Conservation (phyloP, 1,140 invertebrate species). For the Hylaeus volcanicus region DNA sequence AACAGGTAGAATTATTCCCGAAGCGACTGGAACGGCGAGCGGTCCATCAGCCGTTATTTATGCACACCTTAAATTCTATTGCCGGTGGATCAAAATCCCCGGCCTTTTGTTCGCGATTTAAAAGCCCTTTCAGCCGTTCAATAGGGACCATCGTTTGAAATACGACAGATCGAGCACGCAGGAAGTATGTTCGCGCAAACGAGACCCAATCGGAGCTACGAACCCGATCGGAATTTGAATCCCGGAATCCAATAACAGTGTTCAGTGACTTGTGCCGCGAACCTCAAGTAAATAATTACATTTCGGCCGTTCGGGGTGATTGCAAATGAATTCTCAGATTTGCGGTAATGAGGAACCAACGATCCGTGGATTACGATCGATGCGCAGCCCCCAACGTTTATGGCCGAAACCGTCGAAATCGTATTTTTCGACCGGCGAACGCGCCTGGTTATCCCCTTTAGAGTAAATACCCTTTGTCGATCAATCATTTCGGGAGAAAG, state of each 20-base stretch:
- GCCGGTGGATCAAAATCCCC: constrained; percentile 39
- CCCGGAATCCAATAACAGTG: constrained; percentile 49
- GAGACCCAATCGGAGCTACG: constrained; percentile 19
- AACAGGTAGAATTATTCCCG: constrained; percentile 48
- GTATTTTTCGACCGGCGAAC: background rate
- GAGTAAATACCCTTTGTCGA: background rate
- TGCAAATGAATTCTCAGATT: constrained; percentile 24
- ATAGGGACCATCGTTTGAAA: constrained; percentile 55
- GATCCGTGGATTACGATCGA: background rate
- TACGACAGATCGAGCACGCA: constrained; percentile 64
- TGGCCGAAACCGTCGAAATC: background rate
- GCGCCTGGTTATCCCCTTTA: background rate
- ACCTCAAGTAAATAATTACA: background rate
- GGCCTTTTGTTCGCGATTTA: constrained; percentile 63
- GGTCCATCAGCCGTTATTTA: constrained; percentile 58
- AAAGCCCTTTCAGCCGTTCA: constrained; percentile 59
- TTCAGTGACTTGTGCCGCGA: constrained; percentile 12
- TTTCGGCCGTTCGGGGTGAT: background rate
- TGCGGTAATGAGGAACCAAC: background rate
- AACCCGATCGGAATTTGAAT: constrained; percentile 54
- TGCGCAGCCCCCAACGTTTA: background rate
- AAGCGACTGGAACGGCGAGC: background rate
- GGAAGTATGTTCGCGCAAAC: constrained; percentile 30
- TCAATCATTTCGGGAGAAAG: too few relatives aligned
- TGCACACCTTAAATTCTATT: constrained; percentile 60